phyloP scores from a whole-genome alignment of 1,140 invertebrate genomes.

The Coptotermes formosanus region DNA sequence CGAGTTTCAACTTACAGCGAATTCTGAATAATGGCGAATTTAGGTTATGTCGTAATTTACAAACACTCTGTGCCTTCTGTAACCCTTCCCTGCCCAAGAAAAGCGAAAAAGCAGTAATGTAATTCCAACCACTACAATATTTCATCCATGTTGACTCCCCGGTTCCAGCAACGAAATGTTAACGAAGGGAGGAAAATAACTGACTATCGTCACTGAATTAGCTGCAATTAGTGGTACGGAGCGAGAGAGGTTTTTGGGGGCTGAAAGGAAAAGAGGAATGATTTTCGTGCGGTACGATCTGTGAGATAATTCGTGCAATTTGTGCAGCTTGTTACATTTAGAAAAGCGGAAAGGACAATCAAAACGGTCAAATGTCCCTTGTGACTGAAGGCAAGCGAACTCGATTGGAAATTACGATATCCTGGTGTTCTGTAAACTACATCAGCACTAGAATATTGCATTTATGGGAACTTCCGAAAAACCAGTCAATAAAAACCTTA shows the following conservation, averaged over 20 bases:
- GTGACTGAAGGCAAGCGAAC: too few species aligned
- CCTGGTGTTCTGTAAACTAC: too few species aligned
- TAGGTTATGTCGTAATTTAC: not conserved
- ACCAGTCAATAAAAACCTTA: too few species aligned
- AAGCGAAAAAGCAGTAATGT: not conserved
- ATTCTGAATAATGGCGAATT: not conserved
- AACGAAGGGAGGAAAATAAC: conserved; percentile 11
- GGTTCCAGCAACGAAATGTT: not conserved
- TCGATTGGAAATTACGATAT: too few species aligned
- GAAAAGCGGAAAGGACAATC: not conserved
- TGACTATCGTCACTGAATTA: conserved; percentile 6
- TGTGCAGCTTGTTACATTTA: not conserved
- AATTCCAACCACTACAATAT: conserved; percentile 2
- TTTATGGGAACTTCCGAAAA: too few species aligned
- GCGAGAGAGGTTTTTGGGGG: not conserved
- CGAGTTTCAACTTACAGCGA: not conserved
- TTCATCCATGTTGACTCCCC: not conserved
- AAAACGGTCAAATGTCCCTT: too few species aligned
- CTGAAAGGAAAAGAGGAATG: not conserved
- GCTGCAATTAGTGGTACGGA: not conserved
- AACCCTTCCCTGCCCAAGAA: not conserved
- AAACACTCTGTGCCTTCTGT: not conserved
- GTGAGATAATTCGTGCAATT: not conserved
- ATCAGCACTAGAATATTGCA: too few species aligned
- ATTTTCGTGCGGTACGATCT: not conserved